Percentiles rank a stretch among this genome's conserved stretches.
Evolutionary conservation across 1,140 invertebrate genomes (phyloP).

Genomic region (Ips nitidus): DNA sequence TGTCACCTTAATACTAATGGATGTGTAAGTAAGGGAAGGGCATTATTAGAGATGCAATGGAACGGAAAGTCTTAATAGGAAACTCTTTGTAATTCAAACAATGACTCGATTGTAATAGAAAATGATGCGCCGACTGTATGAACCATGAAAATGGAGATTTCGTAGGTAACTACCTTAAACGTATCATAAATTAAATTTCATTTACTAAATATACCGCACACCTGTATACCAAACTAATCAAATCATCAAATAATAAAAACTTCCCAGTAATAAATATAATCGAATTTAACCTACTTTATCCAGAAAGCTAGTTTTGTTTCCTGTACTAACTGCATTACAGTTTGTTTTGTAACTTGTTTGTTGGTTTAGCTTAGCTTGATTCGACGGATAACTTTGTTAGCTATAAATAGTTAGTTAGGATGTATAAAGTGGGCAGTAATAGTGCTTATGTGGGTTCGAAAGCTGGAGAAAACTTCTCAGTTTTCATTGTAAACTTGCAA

Average conservation of each 20-base stretch:
- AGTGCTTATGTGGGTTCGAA: slow-evolving; percentile 11
- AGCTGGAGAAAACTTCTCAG: slow-evolving; percentile 3
- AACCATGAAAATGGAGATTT: background rate
- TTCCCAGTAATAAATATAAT: slow-evolving; percentile 5
- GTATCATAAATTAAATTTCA: too few species aligned
- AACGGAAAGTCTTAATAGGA: slow-evolving; percentile 3
- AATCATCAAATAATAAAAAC: background rate
- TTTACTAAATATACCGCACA: too few species aligned
- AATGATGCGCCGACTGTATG: background rate
- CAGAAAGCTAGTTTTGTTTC: slow-evolving; percentile 3
- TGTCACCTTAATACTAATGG: too few species aligned
- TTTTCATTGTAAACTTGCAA: background rate
- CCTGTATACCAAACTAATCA: too few species aligned
- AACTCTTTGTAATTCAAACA: slow-evolving; percentile 1
- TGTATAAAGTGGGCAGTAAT: slow-evolving; percentile 11
- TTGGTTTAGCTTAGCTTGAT: slow-evolving; percentile 14
- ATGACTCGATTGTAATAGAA: background rate
- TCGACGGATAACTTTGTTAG: slow-evolving; percentile 8
- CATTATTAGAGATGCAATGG: background rate
- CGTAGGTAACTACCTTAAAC: background rate
- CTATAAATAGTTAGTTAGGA: slow-evolving; percentile 3
- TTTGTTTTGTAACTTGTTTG: slow-evolving; percentile 21
- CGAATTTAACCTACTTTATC: slow-evolving; percentile 7
- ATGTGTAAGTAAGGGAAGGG: too few species aligned
- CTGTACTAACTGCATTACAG: background rate